Conservation (phyloP, 2,888 invertebrate species). For the Geotrupes spiniger region DNA sequence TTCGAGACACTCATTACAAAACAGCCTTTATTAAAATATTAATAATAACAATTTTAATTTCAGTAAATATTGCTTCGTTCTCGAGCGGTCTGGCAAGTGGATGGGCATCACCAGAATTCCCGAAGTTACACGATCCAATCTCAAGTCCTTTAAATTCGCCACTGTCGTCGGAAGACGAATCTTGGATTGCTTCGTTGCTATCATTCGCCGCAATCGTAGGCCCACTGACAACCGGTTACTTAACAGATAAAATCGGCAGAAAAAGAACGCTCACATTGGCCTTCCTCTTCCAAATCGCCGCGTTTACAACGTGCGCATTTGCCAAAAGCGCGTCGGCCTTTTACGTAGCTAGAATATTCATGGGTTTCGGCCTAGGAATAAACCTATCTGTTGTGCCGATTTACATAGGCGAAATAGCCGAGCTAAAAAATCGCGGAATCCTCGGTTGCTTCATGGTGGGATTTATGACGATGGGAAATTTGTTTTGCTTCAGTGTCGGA, state of each 20-base stretch:
- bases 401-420: conserved; percentile 74
- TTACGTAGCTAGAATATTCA: conserved; percentile 22
- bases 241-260: conserved; percentile 63
- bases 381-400: conserved; percentile 71
- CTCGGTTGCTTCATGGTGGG: conserved; percentile 20
- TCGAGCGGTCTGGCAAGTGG: conserved; percentile 48
- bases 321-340: conserved; percentile 16
- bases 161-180: conserved; percentile 58
- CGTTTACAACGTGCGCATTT: conserved; percentile 27
- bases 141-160: conserved; percentile 50
- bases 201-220: conserved; percentile 63
- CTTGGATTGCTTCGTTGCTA: conserved; percentile 72
- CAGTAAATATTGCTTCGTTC: conserved; percentile 50
- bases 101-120: conserved; percentile 45
- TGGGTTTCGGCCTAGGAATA: conserved; percentile 16
- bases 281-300: conserved; percentile 61
- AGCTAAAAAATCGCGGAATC: conserved; percentile 23
- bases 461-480: conserved; percentile 18
- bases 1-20: no score
- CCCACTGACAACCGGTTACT: conserved; percentile 65
- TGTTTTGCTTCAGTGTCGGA: conserved; percentile 21
- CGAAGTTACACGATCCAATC: conserved; percentile 33
- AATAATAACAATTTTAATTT: no score
- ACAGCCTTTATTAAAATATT: no score
- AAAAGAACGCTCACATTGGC: conserved; percentile 61